Base-by-base conservation (phyloP, 2,888 invertebrate species). In the Synergus itoensis region DNA sequence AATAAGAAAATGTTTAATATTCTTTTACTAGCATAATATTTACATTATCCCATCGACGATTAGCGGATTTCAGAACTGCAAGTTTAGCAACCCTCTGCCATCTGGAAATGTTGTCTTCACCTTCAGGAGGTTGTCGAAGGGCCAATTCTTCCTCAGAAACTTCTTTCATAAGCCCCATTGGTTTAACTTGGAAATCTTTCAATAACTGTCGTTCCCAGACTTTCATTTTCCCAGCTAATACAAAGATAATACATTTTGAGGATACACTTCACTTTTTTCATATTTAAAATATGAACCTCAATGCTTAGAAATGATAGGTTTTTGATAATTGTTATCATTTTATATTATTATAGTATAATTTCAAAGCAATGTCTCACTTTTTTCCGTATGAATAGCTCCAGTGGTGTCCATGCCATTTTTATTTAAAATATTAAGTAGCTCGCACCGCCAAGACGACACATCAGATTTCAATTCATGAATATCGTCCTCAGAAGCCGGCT, bases 391-490 rank as follows among this genome's bases (percentile, higher is more conserved):
- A 82, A 96, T 95, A 21, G 95, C 96, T 63, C 94, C 94, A 0
- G 96, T 95, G 0, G 96, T 95, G 90, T 97, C 96, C 96, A 97
- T 95, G 63, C 98, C 98, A 88, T 98, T 98, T 90, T 94, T 96
- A 84, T 95, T 95, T 73, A 99, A 95, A 48, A 99, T 96, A 87
- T 98, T 98, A 0, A 99, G 93, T 84, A 99, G 94, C 91, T 99
- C 98, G 89, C 97, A 99, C 84, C 98, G 95, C 93, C 99, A 96
- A 0, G 98, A 95, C 0, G 98, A 98, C 63, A 99, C 96, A 88
- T 99, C 99, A 87, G 97, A 96, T 92, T 99, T 99, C 45, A 99
- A 95, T 92, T 99, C 99, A 88, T 98, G 98, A 81, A 99, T 94
- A 89, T 98, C 97, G 87, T 99, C 99, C 91, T 99, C 99, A 0